Evolutionary conservation across 2,113 vertebrate genomes (phyloP).

Genomic region (Hippocampus abdominalis): DNA sequence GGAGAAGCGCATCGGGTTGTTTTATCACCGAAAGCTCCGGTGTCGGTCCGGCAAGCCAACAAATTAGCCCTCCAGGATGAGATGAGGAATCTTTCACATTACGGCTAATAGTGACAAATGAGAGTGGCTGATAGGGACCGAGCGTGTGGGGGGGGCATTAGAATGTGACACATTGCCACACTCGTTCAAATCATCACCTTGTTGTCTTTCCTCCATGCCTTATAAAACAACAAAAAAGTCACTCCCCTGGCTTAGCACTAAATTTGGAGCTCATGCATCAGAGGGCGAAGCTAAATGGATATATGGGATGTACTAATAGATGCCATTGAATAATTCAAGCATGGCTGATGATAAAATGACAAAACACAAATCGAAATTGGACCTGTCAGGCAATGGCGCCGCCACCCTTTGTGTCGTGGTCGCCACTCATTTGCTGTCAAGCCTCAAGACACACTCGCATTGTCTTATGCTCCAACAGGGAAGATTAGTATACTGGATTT

Average conservation of each 20-base stretch:
- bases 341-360: conserved; percentile 73
- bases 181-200: conserved; percentile 52
- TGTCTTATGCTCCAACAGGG: conserved; percentile 19
- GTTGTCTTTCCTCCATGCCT: conserved; percentile 24
- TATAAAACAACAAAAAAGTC: conserved; percentile 38
- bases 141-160: conserved; percentile 33
- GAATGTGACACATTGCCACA: conserved; percentile 19
- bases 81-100: conserved; percentile 66
- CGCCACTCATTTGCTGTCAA: conserved; percentile 76
- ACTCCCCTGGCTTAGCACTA: conserved; percentile 62
- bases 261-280: conserved; percentile 32
- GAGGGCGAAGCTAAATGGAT: conserved; percentile 71
- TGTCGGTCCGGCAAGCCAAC: conserved; percentile 52
- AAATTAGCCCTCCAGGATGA: conserved; percentile 65
- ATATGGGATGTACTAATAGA: conserved; percentile 81
- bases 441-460: conserved; percentile 46
- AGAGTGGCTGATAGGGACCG: conserved; percentile 40
- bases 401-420: conserved; percentile 60
- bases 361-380: conserved; percentile 57
- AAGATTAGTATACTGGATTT: conserved; percentile 65
- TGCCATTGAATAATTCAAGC: conserved; percentile 82
- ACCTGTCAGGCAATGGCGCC: conserved; percentile 66
- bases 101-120: conserved; percentile 70
- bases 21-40: conserved; percentile 49
- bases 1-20: conserved; percentile 42